Evolutionary conservation across 2,888 invertebrate genomes (phyloP), one percentile per base, ranked within the genome.

Genomic region (Bhutanitis thaidina): DNA sequence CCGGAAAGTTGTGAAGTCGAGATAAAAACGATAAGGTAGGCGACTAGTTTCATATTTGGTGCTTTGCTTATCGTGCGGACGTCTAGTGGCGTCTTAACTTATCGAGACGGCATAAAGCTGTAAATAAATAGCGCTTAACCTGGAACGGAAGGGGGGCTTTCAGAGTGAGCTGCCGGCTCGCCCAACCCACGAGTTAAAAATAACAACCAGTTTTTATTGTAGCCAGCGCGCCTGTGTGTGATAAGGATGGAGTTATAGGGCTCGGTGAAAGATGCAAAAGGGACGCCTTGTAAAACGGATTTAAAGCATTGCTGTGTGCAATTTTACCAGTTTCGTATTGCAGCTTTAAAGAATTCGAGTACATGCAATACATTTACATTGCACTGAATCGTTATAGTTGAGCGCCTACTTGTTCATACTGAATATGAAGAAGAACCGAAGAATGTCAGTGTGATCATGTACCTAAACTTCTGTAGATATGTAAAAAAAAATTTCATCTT

Each of bases 131-230:
- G 58, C 57, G 64, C 65, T 74, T 69, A 79, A 79, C 78, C 73
- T 74, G 77, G 77, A 81, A 73, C 80, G 77, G 82, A 81, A 82
- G 75, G 73, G n/a, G 77, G 76, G 67, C 72, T 83, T 83, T 82
- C 81, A 77, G 35, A 37, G 80, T 70, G 65, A 70, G 74, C 73
- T 68, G 78, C 71, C 73, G 73, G 69, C 68, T 76, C 75, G 81
- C 75, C 80, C 80, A 81, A 76, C 78, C 76, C 77, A 74, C 74
- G 72, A 85, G 84, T 85, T 87, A 87, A 87, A 87, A 87, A 87
- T 88, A 88, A 86, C 83, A 80, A 83, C 83, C 84, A 80, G 84
- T 87, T 87, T 86, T 86, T 86, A 82, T 81, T 85, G 78, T 81
- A 77, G 71, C 71, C 71, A 78, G 70, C 80, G 75, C 79, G 77